These are phyloP conservation scores for Polyodon spathula DNA, from an alignment of 2,113 vertebrate genomes.

Conservation along the genomic window DNA sequence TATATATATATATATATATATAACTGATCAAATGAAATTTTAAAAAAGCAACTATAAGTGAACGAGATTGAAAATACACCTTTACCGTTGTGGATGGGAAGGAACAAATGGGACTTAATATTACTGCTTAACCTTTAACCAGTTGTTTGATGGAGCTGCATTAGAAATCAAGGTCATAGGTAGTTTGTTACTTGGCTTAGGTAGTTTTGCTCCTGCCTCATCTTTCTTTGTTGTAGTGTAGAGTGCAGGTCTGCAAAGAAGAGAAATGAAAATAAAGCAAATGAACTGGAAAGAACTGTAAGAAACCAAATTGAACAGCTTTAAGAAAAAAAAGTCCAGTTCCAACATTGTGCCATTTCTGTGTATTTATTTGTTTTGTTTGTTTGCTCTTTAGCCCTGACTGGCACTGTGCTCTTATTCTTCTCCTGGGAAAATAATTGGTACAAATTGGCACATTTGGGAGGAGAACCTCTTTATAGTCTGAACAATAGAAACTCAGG, in stretches of 20 bases:
- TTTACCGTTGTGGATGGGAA: not conserved
- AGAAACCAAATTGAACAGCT: not conserved
- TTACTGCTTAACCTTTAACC: constrained; percentile 11
- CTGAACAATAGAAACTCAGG: constrained; percentile 1
- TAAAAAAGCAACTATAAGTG: too few relatives aligned
- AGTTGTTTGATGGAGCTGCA: constrained; percentile 7
- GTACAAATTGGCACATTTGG: constrained; percentile 31
- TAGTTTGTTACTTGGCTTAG: not conserved
- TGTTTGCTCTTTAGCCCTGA: constrained; percentile 9
- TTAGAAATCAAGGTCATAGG: constrained; percentile 16
- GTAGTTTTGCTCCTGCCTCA: constrained; percentile 6
- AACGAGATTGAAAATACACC: not conserved
- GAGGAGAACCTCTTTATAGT: constrained; percentile 24
- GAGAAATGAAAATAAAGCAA: not conserved
- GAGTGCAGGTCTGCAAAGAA: not conserved
- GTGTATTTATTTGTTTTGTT: not conserved
- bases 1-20: constrained; percentile 14
- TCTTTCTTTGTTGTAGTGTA: not conserved
- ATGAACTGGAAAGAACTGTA: not conserved
- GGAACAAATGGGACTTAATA: constrained; percentile 12
- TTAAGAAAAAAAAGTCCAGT: not conserved
- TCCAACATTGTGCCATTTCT: too few relatives aligned
- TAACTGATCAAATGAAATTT: too few relatives aligned
- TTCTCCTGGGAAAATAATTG: constrained; percentile 28
- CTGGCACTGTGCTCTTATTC: constrained; percentile 11